Percentiles rank a stretch among this genome's conserved stretches.
phyloP scores from a whole-genome alignment of 2,888 invertebrate species.

The Halictus ligatus region DNA sequence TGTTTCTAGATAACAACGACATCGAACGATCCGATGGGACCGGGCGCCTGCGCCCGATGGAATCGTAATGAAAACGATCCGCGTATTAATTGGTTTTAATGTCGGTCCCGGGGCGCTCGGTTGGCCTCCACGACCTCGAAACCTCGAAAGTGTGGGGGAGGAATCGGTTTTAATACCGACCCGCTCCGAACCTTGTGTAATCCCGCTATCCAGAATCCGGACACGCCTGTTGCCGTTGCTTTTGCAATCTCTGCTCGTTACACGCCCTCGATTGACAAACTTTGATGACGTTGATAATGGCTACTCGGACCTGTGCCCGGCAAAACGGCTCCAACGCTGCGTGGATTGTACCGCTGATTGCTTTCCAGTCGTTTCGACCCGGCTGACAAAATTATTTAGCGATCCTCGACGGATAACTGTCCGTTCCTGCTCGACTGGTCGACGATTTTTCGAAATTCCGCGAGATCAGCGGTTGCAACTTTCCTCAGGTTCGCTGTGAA shows the following conservation, averaged over 20 bases:
- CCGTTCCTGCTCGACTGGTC: neutral
- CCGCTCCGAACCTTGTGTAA: constrained; percentile 18
- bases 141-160: constrained; percentile 32
- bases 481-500: neutral
- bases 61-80: constrained; percentile 64
- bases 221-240: constrained; percentile 17
- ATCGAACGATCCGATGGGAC: constrained; percentile 51
- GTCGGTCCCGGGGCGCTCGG: neutral
- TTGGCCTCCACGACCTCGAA: constrained; percentile 20
- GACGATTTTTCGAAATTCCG: neutral
- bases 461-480: neutral
- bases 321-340: neutral
- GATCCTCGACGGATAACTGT: neutral
- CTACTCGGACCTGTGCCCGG: neutral
- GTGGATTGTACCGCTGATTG: constrained; percentile 7
- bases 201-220: constrained; percentile 8
- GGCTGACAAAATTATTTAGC: neutral
- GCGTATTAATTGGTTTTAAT: constrained; percentile 59
- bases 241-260: constrained; percentile 9
- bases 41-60: constrained; percentile 39
- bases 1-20: constrained; percentile 60
- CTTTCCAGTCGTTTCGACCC: neutral
- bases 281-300: constrained; percentile 18
- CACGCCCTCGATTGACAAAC: constrained; percentile 17
- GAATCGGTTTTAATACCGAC: constrained; percentile 39